A percentile compares a stretch with the other conserved stretches of the same genome.
Conservation (phyloP, 2,888 invertebrate genomes). For the Scelioninae gen. 2 region DNA sequence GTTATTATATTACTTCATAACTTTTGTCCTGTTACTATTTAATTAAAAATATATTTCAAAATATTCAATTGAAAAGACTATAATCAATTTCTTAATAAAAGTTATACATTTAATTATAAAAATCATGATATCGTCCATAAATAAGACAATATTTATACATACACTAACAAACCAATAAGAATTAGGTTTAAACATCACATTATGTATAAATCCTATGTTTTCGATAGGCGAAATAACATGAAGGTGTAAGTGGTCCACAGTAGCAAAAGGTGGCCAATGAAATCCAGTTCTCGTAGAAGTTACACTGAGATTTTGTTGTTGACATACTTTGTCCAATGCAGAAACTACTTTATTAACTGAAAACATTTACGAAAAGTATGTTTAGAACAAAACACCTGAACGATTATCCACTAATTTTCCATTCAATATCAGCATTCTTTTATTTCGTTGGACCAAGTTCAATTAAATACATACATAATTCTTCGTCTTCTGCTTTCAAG, state of each 20-base stretch:
- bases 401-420: too few species aligned
- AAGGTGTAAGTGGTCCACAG: conserved; percentile 88
- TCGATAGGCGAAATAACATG: conserved; percentile 89
- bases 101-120: not conserved
- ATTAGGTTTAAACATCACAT: conserved; percentile 83
- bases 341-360: conserved; percentile 82
- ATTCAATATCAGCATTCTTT: too few species aligned
- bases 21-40: too few species aligned
- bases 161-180: conserved; percentile 91
- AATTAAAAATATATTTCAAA: too few species aligned
- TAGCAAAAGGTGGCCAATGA: conserved; percentile 94
- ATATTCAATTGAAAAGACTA: too few species aligned
- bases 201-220: conserved; percentile 82
- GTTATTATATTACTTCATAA: too few species aligned
- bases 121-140: too few species aligned
- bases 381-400: too few species aligned
- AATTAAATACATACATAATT: conserved; percentile 61
- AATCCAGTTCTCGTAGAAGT: conserved; percentile 82
- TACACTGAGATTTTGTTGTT: conserved; percentile 75
- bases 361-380: too few species aligned
- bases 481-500: conserved; percentile 81
- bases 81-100: too few species aligned
- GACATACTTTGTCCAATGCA: conserved; percentile 77
- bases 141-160: conserved; percentile 71
- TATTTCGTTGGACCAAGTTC: too few species aligned